Conservation (phyloP, 2,797 vertebrate species). For the Babyrousa celebensis region DNA sequence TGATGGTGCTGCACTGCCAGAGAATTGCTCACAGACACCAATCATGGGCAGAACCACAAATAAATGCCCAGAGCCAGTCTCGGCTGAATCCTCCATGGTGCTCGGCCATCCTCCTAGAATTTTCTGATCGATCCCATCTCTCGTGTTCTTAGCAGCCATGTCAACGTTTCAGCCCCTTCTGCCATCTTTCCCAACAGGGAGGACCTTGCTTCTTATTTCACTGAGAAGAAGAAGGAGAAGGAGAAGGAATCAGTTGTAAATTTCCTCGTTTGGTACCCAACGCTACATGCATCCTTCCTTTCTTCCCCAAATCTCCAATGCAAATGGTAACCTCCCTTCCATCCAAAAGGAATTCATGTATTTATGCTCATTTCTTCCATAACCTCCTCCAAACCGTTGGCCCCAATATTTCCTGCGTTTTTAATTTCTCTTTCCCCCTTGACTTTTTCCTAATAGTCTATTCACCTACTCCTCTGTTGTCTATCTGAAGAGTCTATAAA, state of each 20-base stretch:
- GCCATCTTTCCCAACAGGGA: background rate
- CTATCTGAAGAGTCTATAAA: background rate
- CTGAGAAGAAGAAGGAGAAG: background rate
- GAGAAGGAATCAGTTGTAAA: background rate
- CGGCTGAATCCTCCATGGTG: rapidly evolving
- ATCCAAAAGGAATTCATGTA: background rate
- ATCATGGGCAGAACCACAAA: rapidly evolving
- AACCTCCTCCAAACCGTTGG: background rate
- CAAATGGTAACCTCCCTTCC: background rate
- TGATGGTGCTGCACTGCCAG: rapidly evolving
- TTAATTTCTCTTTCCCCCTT: background rate
- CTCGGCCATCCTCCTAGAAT: background rate
- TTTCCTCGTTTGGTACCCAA: background rate
- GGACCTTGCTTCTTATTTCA: background rate
- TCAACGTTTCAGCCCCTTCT: background rate
- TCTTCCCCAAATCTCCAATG: background rate
- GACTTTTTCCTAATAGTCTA: background rate
- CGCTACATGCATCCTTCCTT: rapidly evolving
- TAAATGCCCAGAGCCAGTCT: background rate
- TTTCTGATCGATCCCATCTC: background rate
- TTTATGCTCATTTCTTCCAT: rapidly evolving
- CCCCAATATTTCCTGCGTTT: background rate
- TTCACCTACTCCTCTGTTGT: background rate
- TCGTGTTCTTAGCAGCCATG: background rate
- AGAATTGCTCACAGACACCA: background rate